A percentile compares a stretch with the other conserved stretches of the same genome.
Evolutionary conservation across 2,113 vertebrate species (phyloP).

Genomic region (Hypomesus transpacificus): DNA sequence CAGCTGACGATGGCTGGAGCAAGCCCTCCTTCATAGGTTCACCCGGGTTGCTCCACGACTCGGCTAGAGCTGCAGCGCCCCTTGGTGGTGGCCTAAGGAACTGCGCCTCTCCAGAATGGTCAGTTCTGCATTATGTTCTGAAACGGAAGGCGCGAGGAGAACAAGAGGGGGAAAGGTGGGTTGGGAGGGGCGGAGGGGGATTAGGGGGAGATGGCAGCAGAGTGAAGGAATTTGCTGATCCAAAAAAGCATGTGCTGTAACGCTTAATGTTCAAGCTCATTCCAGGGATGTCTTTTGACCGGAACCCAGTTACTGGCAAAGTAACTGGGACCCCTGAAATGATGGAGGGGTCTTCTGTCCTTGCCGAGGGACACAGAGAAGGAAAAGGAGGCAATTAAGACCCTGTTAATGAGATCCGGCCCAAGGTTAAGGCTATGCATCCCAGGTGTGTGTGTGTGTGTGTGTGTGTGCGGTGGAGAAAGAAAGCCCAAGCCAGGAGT

Average conservation of each 20-base stretch:
- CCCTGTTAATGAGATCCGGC: constrained; percentile 5
- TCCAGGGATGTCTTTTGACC: too few relatives aligned
- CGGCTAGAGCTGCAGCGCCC: constrained; percentile 55
- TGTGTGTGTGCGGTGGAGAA: constrained; percentile 15
- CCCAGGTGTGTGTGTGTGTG: background rate
- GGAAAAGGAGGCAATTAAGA: constrained; percentile 12
- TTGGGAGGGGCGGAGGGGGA: too few relatives aligned
- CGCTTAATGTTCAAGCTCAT: too few relatives aligned
- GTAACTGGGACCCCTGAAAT: too few relatives aligned
- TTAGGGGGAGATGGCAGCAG: too few relatives aligned
- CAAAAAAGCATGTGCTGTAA: too few relatives aligned
- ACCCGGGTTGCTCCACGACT: constrained; percentile 28
- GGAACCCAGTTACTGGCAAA: too few relatives aligned
- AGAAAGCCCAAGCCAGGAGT: constrained; percentile 27
- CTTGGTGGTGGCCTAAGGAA: constrained; percentile 43
- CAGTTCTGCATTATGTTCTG: background rate
- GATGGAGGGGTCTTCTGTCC: too few relatives aligned
- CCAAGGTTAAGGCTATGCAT: constrained; percentile 22
- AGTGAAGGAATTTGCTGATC: background rate
- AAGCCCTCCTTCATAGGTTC: constrained; percentile 31
- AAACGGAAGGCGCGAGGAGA: background rate
- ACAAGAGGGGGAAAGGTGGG: background rate
- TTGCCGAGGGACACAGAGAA: background rate
- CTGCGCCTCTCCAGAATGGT: background rate
- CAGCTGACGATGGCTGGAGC: constrained; percentile 32